Conservation (phyloP, 2,113 vertebrate genomes). For the Gobiocypris rarus region DNA sequence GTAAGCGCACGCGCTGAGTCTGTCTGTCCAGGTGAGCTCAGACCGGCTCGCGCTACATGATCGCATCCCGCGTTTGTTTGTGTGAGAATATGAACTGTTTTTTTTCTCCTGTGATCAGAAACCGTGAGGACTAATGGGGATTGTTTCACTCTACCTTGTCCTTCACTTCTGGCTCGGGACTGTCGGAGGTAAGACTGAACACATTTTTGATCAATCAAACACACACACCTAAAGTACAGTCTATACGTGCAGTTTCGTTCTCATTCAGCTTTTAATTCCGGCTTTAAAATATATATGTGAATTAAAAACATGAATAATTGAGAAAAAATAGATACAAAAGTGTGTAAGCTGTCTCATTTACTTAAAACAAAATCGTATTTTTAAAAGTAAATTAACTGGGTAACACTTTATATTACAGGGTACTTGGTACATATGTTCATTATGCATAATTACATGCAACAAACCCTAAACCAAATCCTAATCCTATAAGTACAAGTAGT, state of each 20-base stretch:
- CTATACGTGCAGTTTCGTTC: neutral
- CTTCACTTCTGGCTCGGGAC: constrained; percentile 84
- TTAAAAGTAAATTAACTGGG: too few relatives aligned
- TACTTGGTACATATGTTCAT: too few relatives aligned
- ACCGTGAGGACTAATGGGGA: constrained; percentile 94
- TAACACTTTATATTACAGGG: too few relatives aligned
- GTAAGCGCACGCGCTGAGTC: constrained; percentile 65
- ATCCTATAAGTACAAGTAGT: too few relatives aligned
- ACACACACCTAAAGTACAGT: too few relatives aligned
- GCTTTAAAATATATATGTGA: neutral
- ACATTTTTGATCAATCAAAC: neutral
- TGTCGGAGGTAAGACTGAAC: constrained; percentile 86
- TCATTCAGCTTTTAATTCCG: neutral
- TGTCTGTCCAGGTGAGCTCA: constrained; percentile 76
- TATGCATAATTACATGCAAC: too few relatives aligned
- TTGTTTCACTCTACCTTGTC: constrained; percentile 88
- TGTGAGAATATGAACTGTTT: constrained; percentile 64
- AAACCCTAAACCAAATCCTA: too few relatives aligned
- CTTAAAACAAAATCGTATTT: too few relatives aligned
- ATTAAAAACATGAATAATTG: too few relatives aligned
- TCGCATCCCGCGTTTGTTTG: constrained; percentile 25
- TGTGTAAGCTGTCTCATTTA: too few relatives aligned
- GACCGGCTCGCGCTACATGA: constrained; percentile 54
- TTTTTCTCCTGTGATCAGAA: constrained; percentile 77
- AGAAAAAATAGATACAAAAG: neutral